Evolutionary conservation across 2,113 vertebrate genomes (phyloP), one percentile per base, ranked within the genome.

Genomic region (Thomomys bottae): DNA sequence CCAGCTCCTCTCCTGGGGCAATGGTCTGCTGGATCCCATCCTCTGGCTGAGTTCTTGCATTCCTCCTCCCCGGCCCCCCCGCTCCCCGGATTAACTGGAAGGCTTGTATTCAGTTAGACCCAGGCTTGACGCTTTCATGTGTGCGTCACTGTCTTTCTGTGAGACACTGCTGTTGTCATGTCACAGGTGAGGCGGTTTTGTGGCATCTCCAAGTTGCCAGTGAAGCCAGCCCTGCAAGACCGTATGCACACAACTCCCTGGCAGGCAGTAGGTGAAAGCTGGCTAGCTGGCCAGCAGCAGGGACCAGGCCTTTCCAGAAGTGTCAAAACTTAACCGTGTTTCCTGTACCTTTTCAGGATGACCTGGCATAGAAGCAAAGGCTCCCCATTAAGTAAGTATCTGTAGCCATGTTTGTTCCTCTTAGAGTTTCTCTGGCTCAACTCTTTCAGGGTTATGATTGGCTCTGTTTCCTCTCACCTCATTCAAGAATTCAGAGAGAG

Each of bases 301-400:
- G 14, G 49, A 54, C 49, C 49, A 54, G 49, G 49, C 49, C 49
- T 54, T 4, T 54, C 49, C 17, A 54, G 17, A 54, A 54, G 49
- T 6, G 54, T 14, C 26, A 5, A 8, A 9, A n/a, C 1, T 1
- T 1, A 5, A 40, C 6, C 26, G 45, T 6, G 4, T 6, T 32
- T 18, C 67, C 66, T 40, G 11, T 34, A 30, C 24, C 24, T n/a
- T 30, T 72, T 42, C 6, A 4, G 14, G 9, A 59, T 30, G 18
- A 34, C 8, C 0, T 12, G 42, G n/a, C 14, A 0, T 28, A 3
- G 36, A 5, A 70, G 32, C 54, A 10, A 15, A 59, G 23, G 12
- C 20, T 14, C 7, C n/a, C 2, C 0, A 23, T 3, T 24, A 34
- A 17, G 45, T 70, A 49, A 6, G 1, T 0, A 23, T 14, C 14